Percentiles rank a stretch among this genome's conserved stretches.
Conservation (phyloP, 2,797 vertebrate species). For the Intellagama lesueurii region DNA sequence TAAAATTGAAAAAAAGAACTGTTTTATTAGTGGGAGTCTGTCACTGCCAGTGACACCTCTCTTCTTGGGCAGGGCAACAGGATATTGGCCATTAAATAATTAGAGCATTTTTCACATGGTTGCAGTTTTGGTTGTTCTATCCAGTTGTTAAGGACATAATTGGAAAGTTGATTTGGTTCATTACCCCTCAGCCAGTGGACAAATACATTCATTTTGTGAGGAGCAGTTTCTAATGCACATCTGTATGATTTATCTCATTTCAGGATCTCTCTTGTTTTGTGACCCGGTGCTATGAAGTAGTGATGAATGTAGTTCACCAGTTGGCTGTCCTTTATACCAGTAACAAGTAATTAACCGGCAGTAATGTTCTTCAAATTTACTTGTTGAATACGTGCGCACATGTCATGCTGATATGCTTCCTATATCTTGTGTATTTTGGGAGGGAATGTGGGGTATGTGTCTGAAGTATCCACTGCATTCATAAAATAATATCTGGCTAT, state of each 20-base stretch:
- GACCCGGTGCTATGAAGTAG: conserved; percentile 94
- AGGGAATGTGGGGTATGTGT: not conserved
- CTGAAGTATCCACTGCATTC: not conserved
- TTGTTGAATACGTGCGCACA: not conserved
- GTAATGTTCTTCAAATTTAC: conserved; percentile 38
- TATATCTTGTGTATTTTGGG: not conserved
- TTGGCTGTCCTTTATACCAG: conserved; percentile 94
- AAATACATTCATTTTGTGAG: not conserved
- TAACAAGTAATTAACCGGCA: conserved; percentile 87
- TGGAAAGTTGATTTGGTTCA: not conserved
- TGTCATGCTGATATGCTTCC: conserved; percentile 3
- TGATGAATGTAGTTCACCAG: conserved; percentile 94
- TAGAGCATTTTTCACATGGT: rapidly evolving
- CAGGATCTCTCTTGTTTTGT: conserved; percentile 98
- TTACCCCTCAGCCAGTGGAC: not conserved
- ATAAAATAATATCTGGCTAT: conserved; percentile 14
- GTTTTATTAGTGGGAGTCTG: no score
- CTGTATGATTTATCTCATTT: conserved; percentile 60
- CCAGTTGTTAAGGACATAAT: not conserved
- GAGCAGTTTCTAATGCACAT: not conserved
- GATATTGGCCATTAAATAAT: not conserved
- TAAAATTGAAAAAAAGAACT: no score
- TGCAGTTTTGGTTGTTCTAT: not conserved
- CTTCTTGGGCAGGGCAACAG: no score
- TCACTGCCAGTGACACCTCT: no score